Base-by-base conservation (phyloP, 2,888 invertebrate genomes). In the Pyrgus malvae region DNA sequence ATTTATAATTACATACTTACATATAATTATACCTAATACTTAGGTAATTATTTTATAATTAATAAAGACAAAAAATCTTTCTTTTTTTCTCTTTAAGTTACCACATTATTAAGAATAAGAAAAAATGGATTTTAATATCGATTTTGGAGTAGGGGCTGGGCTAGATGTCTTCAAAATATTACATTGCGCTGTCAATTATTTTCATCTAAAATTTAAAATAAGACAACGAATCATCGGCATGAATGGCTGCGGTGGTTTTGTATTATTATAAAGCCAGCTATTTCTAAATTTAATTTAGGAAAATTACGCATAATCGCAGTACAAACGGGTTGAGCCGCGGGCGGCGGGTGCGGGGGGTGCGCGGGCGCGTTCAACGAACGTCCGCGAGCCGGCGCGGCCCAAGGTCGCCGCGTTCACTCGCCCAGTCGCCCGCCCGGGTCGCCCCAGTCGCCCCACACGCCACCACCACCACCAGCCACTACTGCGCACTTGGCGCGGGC, bases 301-400 rank as follows among this genome's bases (percentile, higher is more conserved):
- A 75, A 69, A 69, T 67, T 67, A 68, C 64, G 61, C 63, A 62
- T 79, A 78, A 81, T 83, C 76, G 70, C 72, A 74, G 77, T 73
- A 78, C 74, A 80, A 86, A 85, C 80, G 71, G 79, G 83, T 80
- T 78, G 79, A 76, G 73, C 67, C 63, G 69, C 57, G 25, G 57
- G 55, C 64, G 59, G 37, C 60, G 63, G 55, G 62, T 59, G 56
- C 57, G 68, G 54, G 62, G 64, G 41, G 63, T 65, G 56, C 62
- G 65, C 65, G 67, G 72, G 72, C 74, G 74, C 83, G 87, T 87
- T 88, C 89, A 89, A 89, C 86, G 89, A 90, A 89, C 89, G 89
- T 88, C 89, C 89, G 89, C 88, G 88, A 75, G 72, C 80, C 78
- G 78, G 76, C 83, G 74, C 80, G 76, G 76, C 74, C 81, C 89